A percentile compares a stretch with the other conserved stretches of the same genome.
Evolutionary conservation across 92 coral and sea anemone species (phyloP).

Genomic region (Metridium senile): DNA sequence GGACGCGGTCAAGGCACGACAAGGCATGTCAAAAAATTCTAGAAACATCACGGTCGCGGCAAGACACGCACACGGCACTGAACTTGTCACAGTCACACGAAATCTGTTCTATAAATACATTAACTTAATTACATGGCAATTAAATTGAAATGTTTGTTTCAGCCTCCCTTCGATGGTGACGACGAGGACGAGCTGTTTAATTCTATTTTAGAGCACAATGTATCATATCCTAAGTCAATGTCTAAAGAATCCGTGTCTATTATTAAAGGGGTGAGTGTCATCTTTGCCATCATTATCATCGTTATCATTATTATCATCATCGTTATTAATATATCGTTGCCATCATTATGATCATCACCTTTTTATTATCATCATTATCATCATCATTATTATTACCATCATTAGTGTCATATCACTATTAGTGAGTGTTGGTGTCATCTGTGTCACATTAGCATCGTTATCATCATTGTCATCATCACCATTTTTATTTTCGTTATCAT

Average conservation of each 20-base stretch:
- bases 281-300: background rate
- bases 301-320: background rate
- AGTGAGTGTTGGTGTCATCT: no score
- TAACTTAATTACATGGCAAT: no score
- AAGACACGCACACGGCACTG: no score
- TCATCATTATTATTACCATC: background rate
- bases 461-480: background rate
- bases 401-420: background rate
- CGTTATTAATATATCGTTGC: background rate
- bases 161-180: conserved; percentile 99
- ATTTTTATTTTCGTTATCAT: background rate
- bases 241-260: conserved; percentile 90
- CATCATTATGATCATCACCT: background rate
- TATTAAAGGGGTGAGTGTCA: conserved; percentile 85
- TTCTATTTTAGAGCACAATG: conserved; percentile 95
- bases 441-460: background rate
- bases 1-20: no score
- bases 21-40: no score
- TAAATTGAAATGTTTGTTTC: background rate
- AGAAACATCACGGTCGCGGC: no score
- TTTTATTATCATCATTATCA: background rate
- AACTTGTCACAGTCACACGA: no score
- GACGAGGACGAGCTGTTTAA: conserved; percentile 98
- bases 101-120: no score
- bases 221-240: conserved; percentile 89